These are phyloP conservation scores for Tillus elongatus DNA, from an alignment of 2,888 invertebrate species.

Conservation along the genomic window DNA sequence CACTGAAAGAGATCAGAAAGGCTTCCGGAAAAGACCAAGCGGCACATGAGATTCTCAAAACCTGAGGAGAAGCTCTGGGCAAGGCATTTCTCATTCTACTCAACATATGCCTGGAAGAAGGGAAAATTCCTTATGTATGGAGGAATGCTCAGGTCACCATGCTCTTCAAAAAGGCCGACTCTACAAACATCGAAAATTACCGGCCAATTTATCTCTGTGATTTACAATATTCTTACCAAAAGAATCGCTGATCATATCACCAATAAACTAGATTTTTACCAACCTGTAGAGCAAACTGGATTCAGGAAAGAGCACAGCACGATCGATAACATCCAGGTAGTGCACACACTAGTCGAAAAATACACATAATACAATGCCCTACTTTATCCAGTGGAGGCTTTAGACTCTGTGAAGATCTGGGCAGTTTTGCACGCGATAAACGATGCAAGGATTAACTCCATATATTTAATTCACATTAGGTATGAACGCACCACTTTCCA, in stretches of 20 bases:
- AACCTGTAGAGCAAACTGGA: conserved; percentile 17
- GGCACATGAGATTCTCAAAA: conserved; percentile 15
- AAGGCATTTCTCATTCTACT: conserved; percentile 11
- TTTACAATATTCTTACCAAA: conserved; percentile 4
- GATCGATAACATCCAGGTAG: conserved; percentile 16
- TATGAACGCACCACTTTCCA: conserved; percentile 3
- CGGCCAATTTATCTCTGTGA: conserved; percentile 15
- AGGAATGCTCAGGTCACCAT: conserved; percentile 15
- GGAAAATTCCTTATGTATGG: conserved; percentile 17
- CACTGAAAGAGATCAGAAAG: conserved; percentile 2
- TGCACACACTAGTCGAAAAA: conserved; percentile 14
- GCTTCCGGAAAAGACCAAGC: not conserved
- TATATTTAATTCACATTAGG: not conserved
- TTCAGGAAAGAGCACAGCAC: conserved; percentile 16
- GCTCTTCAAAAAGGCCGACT: conserved; percentile 19
- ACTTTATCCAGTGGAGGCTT: conserved; percentile 17
- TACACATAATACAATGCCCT: conserved; percentile 15
- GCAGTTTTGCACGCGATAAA: conserved; percentile 17
- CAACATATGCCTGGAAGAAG: conserved; percentile 15
- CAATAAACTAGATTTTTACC: conserved; percentile 11
- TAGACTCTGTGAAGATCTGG: conserved; percentile 18
- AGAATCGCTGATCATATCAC: conserved; percentile 9
- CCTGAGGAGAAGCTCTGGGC: conserved; percentile 8
- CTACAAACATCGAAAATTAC: conserved; percentile 17
- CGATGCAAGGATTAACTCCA: conserved; percentile 12